Evolutionary conservation across 2,797 vertebrate genomes (phyloP).

Genomic region (Chromobotia macracanthus): DNA sequence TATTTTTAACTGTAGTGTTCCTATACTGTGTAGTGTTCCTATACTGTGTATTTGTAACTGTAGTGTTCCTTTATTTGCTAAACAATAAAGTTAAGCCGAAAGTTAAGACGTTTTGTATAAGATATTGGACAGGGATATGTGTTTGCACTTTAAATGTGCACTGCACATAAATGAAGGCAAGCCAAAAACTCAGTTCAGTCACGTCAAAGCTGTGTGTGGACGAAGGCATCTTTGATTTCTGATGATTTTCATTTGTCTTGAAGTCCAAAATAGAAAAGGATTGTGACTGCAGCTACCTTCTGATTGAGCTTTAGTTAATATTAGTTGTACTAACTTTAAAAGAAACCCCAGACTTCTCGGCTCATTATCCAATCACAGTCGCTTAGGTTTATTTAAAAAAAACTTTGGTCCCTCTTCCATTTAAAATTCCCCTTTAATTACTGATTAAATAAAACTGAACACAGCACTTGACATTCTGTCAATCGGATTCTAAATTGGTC

Average conservation of each 20-base stretch:
- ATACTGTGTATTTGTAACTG: no score
- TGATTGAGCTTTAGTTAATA: not conserved
- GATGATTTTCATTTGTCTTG: not conserved
- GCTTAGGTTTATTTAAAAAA: constrained; percentile 26
- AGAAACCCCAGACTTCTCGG: not conserved
- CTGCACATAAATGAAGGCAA: constrained; percentile 7
- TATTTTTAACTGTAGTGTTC: not conserved
- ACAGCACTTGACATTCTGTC: constrained; percentile 74
- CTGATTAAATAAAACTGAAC: constrained; percentile 66
- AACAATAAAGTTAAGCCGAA: not conserved
- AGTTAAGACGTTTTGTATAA: not conserved
- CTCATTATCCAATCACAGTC: constrained; percentile 22
- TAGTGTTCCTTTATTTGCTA: not conserved
- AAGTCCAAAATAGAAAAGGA: constrained; percentile 9
- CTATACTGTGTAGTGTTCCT: no score
- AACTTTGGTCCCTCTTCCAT: constrained; percentile 58
- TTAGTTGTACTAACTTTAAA: constrained; percentile 23
- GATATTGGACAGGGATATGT: not conserved
- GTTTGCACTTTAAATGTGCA: not conserved
- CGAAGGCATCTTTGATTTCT: constrained; percentile 1
- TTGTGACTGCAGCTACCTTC: not conserved
- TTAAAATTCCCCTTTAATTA: constrained; percentile 65
- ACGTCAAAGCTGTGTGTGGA: constrained; percentile 1
- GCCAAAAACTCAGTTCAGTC: not conserved
- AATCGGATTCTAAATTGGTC: constrained; percentile 70